Percentiles rank a stretch among this genome's conserved stretches.
Conservation (phyloP, 2,113 vertebrate species). For the Catharus fuscescens region DNA sequence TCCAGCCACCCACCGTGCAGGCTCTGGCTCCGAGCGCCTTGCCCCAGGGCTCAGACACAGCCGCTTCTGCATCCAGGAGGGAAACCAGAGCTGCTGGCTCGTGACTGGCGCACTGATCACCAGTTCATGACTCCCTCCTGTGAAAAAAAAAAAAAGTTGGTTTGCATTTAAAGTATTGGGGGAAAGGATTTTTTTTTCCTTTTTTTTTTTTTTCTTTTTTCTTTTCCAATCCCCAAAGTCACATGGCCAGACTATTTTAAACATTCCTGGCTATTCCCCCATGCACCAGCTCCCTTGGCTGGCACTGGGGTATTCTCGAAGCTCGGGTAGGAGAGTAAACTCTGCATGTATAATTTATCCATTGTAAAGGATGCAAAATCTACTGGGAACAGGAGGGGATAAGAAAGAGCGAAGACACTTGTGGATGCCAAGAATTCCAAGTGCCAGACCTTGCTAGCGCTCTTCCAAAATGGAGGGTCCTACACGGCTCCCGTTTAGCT, state of each 20-base stretch:
- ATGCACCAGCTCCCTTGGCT: conserved; percentile 60
- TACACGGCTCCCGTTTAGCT: conserved; percentile 53
- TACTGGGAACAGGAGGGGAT: conserved; percentile 66
- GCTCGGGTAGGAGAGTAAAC: conserved; percentile 61
- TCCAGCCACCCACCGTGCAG: not conserved
- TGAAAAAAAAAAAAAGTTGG: not conserved
- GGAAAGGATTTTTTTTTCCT: not conserved
- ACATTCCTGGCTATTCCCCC: conserved; percentile 69
- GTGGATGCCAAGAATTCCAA: conserved; percentile 68
- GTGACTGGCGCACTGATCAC: conserved; percentile 15
- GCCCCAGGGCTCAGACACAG: not conserved
- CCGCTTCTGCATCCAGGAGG: conserved; percentile 17
- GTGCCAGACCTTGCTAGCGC: conserved; percentile 63
- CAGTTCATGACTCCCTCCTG: not conserved
- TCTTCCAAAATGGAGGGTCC: conserved; percentile 67
- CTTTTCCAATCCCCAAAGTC: conserved; percentile 51
- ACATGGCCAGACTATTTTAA: conserved; percentile 71
- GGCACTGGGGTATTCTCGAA: conserved; percentile 59
- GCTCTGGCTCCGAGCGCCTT: not conserved
- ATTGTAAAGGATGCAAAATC: conserved; percentile 70
- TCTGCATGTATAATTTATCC: conserved; percentile 70
- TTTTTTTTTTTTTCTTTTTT: not conserved
- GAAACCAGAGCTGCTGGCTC: conserved; percentile 28
- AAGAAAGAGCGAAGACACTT: conserved; percentile 65
- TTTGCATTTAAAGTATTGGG: conserved; percentile 9